Percentiles rank a stretch among this genome's conserved stretches.
These are phyloP conservation scores for Lycaon pictus DNA, from an alignment of 2,113 vertebrate species.

Conservation along the genomic window DNA sequence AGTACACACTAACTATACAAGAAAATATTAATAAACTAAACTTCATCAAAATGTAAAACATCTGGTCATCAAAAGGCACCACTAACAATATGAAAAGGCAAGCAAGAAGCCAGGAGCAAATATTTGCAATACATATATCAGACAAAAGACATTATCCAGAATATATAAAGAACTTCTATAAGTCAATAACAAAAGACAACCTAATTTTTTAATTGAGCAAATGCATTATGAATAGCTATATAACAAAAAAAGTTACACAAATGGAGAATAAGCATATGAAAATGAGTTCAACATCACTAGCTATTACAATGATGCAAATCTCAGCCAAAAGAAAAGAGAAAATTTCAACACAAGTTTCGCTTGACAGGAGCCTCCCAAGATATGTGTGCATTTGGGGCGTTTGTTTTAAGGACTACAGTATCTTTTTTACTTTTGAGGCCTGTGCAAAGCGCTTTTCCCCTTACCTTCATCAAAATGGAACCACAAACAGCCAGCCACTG, in stretches of 20 bases:
- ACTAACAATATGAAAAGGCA: background rate
- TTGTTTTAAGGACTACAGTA: background rate
- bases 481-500: background rate
- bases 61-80: background rate
- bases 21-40: background rate
- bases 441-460: background rate
- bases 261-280: background rate
- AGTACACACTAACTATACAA: background rate
- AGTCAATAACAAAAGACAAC: background rate
- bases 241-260: background rate
- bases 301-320: background rate
- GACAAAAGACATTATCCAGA: background rate
- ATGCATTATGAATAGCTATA: background rate
- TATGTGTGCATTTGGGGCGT: background rate
- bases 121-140: background rate
- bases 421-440: background rate
- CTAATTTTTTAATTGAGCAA: background rate
- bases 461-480: background rate
- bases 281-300: background rate
- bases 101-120: background rate
- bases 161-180: background rate
- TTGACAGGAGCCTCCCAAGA: conserved; percentile 37
- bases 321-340: background rate
- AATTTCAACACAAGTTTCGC: background rate
- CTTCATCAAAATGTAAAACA: conserved; percentile 34